A percentile compares a stretch with the other conserved stretches of the same genome.
These are phyloP conservation scores for Tetheella fluctuosa DNA, from an alignment of 2,888 invertebrate species.

Conservation along the genomic window DNA sequence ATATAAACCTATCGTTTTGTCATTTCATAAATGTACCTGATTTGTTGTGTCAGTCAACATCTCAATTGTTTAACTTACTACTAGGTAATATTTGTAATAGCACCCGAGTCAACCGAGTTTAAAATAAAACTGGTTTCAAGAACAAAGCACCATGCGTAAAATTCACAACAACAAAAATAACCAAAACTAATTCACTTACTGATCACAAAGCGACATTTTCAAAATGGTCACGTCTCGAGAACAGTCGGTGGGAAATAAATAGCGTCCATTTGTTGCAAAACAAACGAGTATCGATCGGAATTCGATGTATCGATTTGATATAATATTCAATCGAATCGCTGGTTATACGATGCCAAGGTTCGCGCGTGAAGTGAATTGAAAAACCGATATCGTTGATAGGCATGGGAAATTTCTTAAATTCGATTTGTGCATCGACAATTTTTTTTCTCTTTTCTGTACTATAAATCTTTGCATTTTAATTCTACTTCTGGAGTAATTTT, in stretches of 20 bases:
- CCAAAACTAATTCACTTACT: conserved; percentile 1
- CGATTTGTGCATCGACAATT: too few species aligned
- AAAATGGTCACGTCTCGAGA: conserved; percentile 8
- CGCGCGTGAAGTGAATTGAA: conserved; percentile 9
- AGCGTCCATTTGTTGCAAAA: conserved; percentile 7
- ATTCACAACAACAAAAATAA: not conserved
- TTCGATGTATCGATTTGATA: conserved; percentile 11
- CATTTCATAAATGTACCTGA: too few species aligned
- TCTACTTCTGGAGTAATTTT: too few species aligned
- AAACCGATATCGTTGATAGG: not conserved
- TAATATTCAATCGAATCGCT: conserved; percentile 2
- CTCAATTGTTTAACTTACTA: too few species aligned
- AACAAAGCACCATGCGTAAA: not conserved
- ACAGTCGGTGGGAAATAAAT: not conserved
- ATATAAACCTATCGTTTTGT: too few species aligned
- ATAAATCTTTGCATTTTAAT: too few species aligned
- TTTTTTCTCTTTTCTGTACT: too few species aligned
- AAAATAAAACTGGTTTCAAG: not conserved
- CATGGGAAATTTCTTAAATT: not conserved
- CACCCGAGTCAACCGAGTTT: not conserved
- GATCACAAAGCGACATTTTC: conserved; percentile 7
- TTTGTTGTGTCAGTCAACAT: too few species aligned
- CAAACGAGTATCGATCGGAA: conserved; percentile 3
- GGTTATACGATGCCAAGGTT: not conserved
- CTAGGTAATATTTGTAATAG: not conserved